Percentiles rank a stretch among this genome's conserved stretches.
Conservation (phyloP, 2,888 invertebrate genomes). For the Leptarthrus brevirostris region DNA sequence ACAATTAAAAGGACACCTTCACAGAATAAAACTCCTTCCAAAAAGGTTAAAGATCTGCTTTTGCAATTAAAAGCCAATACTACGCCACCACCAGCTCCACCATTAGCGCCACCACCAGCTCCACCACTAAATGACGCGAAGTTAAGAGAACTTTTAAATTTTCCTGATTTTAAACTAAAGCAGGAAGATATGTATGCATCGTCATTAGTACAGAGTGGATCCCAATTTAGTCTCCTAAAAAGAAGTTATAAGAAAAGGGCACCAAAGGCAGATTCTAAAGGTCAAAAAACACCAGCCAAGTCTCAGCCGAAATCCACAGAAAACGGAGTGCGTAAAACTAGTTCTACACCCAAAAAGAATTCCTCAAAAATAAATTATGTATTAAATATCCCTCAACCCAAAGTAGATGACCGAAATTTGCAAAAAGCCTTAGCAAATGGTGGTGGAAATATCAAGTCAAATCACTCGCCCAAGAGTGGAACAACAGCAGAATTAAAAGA, state of each 20-base stretch:
- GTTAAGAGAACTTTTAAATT: neutral
- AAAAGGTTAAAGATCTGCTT: conserved; percentile 37
- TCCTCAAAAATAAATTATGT: conserved; percentile 7
- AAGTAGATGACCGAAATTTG: conserved; percentile 21
- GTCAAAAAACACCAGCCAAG: neutral
- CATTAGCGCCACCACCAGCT: no score
- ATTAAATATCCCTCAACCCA: conserved; percentile 17
- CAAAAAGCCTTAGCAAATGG: conserved; percentile 5
- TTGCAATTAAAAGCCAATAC: conserved; percentile 2
- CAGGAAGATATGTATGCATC: neutral
- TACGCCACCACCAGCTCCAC: neutral
- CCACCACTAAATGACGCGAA: conserved; percentile 12
- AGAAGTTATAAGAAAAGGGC: neutral
- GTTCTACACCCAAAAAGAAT: conserved; percentile 1
- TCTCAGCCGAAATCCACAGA: neutral
- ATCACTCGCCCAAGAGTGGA: conserved; percentile 31
- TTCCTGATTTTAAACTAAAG: neutral
- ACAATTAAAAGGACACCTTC: neutral
- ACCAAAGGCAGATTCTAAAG: neutral
- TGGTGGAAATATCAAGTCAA: conserved; percentile 22
- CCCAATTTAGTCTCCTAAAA: neutral
- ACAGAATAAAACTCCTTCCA: conserved; percentile 3
- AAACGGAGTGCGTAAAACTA: neutral
- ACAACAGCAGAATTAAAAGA: conserved; percentile 20
- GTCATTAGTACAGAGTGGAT: neutral